Conservation (phyloP, 2,797 vertebrate species). For the Syndactyla subalaris region DNA sequence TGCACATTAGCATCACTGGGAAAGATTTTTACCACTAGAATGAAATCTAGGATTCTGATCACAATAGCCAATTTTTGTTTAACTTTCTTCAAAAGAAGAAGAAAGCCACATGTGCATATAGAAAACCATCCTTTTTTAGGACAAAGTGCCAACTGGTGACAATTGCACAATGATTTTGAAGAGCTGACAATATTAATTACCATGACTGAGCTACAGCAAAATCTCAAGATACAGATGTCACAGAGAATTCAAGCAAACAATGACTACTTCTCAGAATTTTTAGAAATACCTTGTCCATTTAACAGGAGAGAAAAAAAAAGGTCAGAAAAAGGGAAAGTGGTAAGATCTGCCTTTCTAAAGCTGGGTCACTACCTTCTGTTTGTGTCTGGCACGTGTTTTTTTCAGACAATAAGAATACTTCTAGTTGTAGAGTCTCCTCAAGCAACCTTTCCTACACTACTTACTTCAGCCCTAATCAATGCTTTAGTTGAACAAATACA, state of each 20-base stretch:
- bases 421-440: neutral
- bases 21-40: neutral
- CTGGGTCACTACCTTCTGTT: neutral
- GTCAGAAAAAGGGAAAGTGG: neutral
- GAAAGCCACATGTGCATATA: neutral
- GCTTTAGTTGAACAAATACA: neutral
- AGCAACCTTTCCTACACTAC: neutral
- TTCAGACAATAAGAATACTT: neutral
- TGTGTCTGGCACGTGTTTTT: neutral
- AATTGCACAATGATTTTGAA: neutral
- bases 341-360: neutral
- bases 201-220: neutral
- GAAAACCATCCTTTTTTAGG: neutral
- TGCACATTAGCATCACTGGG: neutral
- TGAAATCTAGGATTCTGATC: neutral
- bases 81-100: conserved; percentile 4
- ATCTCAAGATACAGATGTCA: neutral
- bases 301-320: neutral
- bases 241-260: neutral
- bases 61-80: conserved; percentile 21
- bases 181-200: neutral
- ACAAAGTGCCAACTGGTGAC: neutral
- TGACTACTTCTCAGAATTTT: neutral
- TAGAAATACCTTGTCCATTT: neutral
- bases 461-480: neutral